These are phyloP conservation scores for Caenorhabditis zanzibari DNA, from an alignment of 2,888 invertebrate species.

Conservation along the genomic window DNA sequence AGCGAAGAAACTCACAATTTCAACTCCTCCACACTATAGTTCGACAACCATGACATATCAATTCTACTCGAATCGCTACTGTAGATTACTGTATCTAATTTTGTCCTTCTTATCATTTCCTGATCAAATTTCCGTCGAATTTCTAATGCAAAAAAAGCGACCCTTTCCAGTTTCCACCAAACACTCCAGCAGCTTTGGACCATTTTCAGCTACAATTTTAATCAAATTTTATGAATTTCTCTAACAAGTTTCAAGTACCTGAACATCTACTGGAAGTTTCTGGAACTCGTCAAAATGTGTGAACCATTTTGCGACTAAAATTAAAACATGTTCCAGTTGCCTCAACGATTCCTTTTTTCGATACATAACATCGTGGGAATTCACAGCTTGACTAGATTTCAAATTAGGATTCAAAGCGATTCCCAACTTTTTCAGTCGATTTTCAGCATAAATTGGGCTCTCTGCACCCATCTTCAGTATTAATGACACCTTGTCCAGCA, in stretches of 20 bases:
- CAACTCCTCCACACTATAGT: conserved; percentile 21
- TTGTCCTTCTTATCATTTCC: not conserved
- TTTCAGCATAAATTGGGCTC: not conserved
- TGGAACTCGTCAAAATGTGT: conserved; percentile 58
- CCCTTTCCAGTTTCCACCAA: conserved; percentile 42
- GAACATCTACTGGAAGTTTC: conserved; percentile 27
- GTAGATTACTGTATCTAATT: not conserved
- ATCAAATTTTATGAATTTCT: not conserved
- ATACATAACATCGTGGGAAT: not conserved
- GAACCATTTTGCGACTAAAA: conserved; percentile 38
- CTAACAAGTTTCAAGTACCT: conserved; percentile 21
- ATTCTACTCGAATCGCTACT: not conserved
- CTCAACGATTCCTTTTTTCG: not conserved
- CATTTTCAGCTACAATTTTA: conserved; percentile 34
- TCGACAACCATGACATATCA: conserved; percentile 40
- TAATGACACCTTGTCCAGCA: not conserved
- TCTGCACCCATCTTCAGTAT: not conserved
- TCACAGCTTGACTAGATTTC: not conserved
- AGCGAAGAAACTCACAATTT: conserved; percentile 14
- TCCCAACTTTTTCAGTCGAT: not conserved
- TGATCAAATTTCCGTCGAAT: not conserved
- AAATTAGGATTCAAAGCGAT: not conserved
- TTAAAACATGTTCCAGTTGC: not conserved
- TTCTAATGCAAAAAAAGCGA: not conserved
- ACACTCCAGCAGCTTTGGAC: conserved; percentile 50